Evolutionary conservation across 2,113 vertebrate genomes (phyloP).

Genomic region (Haemorhous mexicanus): DNA sequence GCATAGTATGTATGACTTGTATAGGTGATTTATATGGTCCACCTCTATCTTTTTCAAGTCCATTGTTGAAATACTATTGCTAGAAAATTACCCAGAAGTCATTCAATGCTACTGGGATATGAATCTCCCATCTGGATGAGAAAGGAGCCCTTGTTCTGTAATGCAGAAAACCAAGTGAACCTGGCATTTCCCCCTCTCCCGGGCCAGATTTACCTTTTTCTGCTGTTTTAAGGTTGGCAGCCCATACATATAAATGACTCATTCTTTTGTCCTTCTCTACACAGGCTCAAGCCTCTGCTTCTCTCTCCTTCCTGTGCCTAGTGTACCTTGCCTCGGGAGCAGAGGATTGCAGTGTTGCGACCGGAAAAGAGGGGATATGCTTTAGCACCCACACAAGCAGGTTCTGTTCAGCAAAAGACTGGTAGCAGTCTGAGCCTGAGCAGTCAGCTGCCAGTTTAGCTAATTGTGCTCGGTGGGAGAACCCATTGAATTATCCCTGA

Average conservation of each 20-base stretch:
- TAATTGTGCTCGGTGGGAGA: accelerated
- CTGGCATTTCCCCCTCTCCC: background rate
- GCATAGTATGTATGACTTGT: background rate
- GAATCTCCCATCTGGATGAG: accelerated
- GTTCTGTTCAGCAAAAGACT: background rate
- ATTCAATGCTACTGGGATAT: background rate
- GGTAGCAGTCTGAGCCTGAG: background rate
- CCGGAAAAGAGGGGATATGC: background rate
- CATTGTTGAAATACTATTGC: background rate
- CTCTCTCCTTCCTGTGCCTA: background rate
- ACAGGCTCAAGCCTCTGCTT: background rate
- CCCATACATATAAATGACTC: accelerated
- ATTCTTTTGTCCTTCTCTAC: background rate
- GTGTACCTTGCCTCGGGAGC: background rate
- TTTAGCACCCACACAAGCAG: background rate
- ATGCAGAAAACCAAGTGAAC: accelerated
- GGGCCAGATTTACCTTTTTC: background rate
- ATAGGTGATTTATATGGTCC: background rate
- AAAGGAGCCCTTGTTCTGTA: background rate
- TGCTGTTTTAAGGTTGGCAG: background rate
- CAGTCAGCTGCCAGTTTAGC: background rate
- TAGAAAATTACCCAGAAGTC: background rate
- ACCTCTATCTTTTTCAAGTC: background rate
- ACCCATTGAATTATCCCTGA: background rate
- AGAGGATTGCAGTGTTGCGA: background rate